Conservation (phyloP, 1,140 invertebrate species). For the Aphidius ervi region DNA sequence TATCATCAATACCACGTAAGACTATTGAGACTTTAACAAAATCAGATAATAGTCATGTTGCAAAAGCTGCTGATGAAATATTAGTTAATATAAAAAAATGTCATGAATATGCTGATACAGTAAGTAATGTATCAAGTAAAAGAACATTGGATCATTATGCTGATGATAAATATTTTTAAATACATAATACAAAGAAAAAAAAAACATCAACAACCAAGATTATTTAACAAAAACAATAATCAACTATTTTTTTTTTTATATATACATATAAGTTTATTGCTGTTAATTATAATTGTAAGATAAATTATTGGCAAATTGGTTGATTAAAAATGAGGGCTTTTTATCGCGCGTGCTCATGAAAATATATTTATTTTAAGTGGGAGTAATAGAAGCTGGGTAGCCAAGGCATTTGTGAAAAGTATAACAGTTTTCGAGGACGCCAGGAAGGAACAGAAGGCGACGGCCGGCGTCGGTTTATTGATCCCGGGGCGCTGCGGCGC, state of each 20-base stretch:
- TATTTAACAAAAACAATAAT: no score
- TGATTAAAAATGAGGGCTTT: no score
- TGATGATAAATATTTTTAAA: background rate
- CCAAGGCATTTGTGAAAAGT: slow-evolving; percentile 29
- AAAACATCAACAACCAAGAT: no score
- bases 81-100: slow-evolving; percentile 22
- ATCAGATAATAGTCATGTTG: slow-evolving; percentile 9
- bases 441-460: slow-evolving; percentile 45
- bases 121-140: slow-evolving; percentile 1
- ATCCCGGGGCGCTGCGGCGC: slow-evolving; percentile 53
- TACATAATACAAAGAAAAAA: no score
- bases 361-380: background rate
- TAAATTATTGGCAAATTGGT: no score
- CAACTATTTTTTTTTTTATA: no score
- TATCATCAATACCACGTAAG: slow-evolving; percentile 29
- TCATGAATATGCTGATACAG: slow-evolving; percentile 21
- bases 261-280: no score
- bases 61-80: background rate
- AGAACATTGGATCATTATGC: background rate
- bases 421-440: slow-evolving; percentile 27
- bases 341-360: slow-evolving; percentile 17
- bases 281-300: no score
- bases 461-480: slow-evolving; percentile 52
- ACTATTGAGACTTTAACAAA: slow-evolving; percentile 29
- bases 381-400: slow-evolving; percentile 11